Conservation (phyloP, 2,113 vertebrate species). For the Etheostoma spectabile region DNA sequence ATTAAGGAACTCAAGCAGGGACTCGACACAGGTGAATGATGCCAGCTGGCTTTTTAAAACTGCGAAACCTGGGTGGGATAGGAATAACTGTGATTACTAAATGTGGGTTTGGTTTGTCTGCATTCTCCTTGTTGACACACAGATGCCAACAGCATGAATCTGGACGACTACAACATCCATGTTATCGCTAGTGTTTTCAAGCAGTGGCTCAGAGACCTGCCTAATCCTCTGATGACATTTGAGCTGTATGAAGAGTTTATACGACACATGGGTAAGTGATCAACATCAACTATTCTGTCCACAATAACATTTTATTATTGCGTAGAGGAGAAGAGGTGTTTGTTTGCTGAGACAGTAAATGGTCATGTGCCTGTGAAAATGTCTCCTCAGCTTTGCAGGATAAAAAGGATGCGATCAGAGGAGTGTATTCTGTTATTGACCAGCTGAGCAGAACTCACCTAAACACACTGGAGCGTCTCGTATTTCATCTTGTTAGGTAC, state of each 20-base stretch:
- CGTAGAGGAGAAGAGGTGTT: background rate
- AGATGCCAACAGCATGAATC: slow-evolving; percentile 93
- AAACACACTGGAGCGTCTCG: slow-evolving; percentile 94
- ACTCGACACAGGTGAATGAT: slow-evolving; percentile 89
- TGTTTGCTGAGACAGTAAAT: background rate
- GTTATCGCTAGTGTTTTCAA: slow-evolving; percentile 98
- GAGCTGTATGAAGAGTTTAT: slow-evolving; percentile 98
- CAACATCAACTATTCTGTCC: background rate
- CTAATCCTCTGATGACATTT: slow-evolving; percentile 98
- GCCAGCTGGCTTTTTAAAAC: background rate
- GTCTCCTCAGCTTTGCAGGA: slow-evolving; percentile 90
- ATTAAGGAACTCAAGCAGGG: slow-evolving; percentile 96
- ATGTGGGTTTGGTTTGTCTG: slow-evolving; percentile 7
- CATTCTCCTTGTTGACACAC: slow-evolving; percentile 7
- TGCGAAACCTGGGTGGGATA: background rate
- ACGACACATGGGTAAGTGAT: slow-evolving; percentile 91
- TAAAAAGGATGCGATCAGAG: slow-evolving; percentile 91
- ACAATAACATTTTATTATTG: background rate
- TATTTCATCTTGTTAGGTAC: slow-evolving; percentile 98
- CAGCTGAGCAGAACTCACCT: slow-evolving; percentile 96
- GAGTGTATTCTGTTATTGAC: slow-evolving; percentile 95
- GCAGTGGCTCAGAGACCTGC: slow-evolving; percentile 97
- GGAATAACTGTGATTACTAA: background rate
- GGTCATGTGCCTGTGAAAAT: slow-evolving; percentile 30
- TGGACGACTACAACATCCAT: slow-evolving; percentile 98